Conservation (phyloP, 2,797 vertebrate genomes). For the Crocodylus rhombifer region DNA sequence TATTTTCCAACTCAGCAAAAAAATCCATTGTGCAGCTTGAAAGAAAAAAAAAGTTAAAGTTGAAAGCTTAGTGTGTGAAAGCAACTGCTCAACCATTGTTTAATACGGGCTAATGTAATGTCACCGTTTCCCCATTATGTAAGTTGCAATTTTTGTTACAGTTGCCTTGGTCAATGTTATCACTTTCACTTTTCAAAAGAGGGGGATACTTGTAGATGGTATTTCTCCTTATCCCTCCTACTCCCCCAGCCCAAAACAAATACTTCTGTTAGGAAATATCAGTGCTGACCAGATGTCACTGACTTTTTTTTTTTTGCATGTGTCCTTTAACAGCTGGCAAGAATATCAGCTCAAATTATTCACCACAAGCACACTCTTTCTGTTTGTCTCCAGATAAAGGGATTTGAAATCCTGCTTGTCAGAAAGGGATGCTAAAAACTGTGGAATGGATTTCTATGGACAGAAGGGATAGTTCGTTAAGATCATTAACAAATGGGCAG, state of each 20-base stretch:
- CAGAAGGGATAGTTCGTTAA: conserved; percentile 51
- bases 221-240: conserved; percentile 46
- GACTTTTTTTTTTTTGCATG: conserved; percentile 51
- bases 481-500: conserved; percentile 5
- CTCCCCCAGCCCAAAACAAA: conserved; percentile 47
- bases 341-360: conserved; percentile 78
- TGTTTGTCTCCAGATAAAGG: conserved; percentile 81
- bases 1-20: conserved; percentile 94
- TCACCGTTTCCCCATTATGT: conserved; percentile 80
- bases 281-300: conserved; percentile 78
- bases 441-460: conserved; percentile 74
- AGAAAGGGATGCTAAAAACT: conserved; percentile 74
- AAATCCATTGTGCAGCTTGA: conserved; percentile 86
- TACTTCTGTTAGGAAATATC: conserved; percentile 72
- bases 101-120: conserved; percentile 86
- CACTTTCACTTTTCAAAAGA: conserved; percentile 69
- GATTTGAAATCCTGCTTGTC: conserved; percentile 76
- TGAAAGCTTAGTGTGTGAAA: conserved; percentile 92
- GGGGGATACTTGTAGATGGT: conserved; percentile 4
- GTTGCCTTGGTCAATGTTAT: conserved; percentile 64
- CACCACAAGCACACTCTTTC: conserved; percentile 74
- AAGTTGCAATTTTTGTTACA: conserved; percentile 54
- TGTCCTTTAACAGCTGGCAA: conserved; percentile 79
- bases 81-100: conserved; percentile 88
- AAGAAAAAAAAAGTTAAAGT: conserved; percentile 87